Percentiles rank a stretch among this genome's conserved stretches.
Evolutionary conservation across 2,888 invertebrate species (phyloP).

Genomic region (Cantharis lateralis): DNA sequence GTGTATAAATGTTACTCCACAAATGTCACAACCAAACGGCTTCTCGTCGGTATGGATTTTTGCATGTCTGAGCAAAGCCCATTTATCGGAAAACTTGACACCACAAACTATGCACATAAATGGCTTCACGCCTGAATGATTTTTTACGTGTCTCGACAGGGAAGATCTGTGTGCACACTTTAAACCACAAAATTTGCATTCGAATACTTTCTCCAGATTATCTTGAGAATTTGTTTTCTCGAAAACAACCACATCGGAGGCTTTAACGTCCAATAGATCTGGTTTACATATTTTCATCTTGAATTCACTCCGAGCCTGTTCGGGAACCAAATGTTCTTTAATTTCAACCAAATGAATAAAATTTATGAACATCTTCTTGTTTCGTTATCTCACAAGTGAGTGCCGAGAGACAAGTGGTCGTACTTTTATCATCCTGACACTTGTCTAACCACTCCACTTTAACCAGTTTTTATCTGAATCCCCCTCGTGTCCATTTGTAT

Average conservation of each 20-base stretch:
- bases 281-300: not conserved
- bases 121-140: not conserved
- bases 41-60: not conserved
- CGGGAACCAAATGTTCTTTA: not conserved
- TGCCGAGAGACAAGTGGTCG: not conserved
- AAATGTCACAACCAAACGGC: not conserved
- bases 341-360: not conserved
- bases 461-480: not conserved
- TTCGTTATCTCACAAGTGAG: not conserved
- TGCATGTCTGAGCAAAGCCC: not conserved
- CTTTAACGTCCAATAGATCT: not conserved
- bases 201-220: not conserved
- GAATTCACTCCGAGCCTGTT: not conserved
- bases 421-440: not conserved
- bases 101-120: not conserved
- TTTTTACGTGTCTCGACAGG: not conserved
- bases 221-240: too few species aligned
- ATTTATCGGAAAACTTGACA: not conserved
- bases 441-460: not conserved
- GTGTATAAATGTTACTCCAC: not conserved
- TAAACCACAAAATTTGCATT: not conserved
- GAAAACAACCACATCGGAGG: not conserved
- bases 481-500: not conserved
- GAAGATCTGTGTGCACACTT: not conserved
- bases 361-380: not conserved